These are phyloP conservation scores for Grammatotria lemairii DNA, from an alignment of 2,113 vertebrate genomes.

Conservation along the genomic window DNA sequence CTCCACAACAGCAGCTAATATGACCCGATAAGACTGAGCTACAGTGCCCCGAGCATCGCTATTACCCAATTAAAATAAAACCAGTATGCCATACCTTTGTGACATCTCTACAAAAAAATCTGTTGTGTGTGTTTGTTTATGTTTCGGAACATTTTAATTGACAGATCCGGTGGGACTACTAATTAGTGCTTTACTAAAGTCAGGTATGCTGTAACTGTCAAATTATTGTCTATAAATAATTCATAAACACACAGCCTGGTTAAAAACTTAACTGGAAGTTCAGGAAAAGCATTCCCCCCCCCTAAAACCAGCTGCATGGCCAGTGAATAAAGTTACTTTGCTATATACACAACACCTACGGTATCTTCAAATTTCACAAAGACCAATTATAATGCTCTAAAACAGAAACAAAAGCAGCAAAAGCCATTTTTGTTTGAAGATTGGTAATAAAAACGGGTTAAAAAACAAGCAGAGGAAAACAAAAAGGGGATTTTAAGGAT, in stretches of 20 bases:
- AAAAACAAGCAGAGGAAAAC: not conserved
- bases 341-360: not conserved
- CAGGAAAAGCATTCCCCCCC: not conserved
- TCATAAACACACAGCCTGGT: not conserved
- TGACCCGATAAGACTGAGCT: not conserved
- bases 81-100: not conserved
- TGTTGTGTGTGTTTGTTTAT: not conserved
- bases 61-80: not conserved
- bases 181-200: not conserved
- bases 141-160: not conserved
- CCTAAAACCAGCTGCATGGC: not conserved
- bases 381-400: not conserved
- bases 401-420: not conserved
- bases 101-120: not conserved
- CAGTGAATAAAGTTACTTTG: not conserved
- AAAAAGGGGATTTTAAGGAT: not conserved
- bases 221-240: not conserved
- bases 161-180: not conserved
- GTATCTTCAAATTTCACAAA: conserved; percentile 22
- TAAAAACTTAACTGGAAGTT: not conserved
- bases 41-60: not conserved
- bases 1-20: not conserved
- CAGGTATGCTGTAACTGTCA: not conserved
- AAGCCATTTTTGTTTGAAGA: conserved; percentile 1
- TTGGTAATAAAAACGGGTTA: not conserved